Evolutionary conservation across 2,888 invertebrate species (phyloP).

Genomic region (Thymelicus acteon): DNA sequence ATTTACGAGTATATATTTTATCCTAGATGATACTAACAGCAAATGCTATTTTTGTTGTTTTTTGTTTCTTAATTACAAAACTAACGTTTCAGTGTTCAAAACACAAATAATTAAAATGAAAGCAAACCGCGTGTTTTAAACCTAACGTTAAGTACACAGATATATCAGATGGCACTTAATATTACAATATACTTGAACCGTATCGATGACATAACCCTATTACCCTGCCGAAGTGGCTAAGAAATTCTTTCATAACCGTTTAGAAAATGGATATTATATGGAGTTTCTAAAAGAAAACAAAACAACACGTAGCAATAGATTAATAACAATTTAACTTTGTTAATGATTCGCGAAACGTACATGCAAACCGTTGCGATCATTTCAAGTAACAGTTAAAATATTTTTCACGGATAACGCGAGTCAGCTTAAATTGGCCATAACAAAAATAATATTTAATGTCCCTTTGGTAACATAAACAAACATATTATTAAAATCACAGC

Average conservation of each 20-base stretch:
- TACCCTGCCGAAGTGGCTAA: constrained; percentile 44
- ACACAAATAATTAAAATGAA: constrained; percentile 49
- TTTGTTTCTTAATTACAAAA: constrained; percentile 57
- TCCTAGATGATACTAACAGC: constrained; percentile 64
- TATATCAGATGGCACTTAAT: constrained; percentile 36
- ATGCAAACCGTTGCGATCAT: background rate
- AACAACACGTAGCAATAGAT: background rate
- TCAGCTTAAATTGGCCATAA: constrained; percentile 38
- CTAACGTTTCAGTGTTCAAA: constrained; percentile 54
- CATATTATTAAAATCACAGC: constrained; percentile 48
- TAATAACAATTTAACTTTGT: background rate
- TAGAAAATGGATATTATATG: constrained; percentile 11
- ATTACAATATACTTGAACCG: constrained; percentile 18
- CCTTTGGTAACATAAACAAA: constrained; percentile 48
- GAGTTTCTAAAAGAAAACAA: background rate
- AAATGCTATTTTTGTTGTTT: constrained; percentile 61
- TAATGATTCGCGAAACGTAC: background rate
- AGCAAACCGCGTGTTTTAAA: constrained; percentile 53
- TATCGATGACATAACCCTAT: constrained; percentile 36
- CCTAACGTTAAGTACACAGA: constrained; percentile 54
- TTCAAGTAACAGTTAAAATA: constrained; percentile 22
- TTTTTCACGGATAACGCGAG: constrained; percentile 29
- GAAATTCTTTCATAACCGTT: constrained; percentile 34
- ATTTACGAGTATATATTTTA: constrained; percentile 77
- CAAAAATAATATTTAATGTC: constrained; percentile 40